Percentiles rank a stretch among this genome's conserved stretches.
Conservation (phyloP, 2,888 invertebrate genomes). For the Teleogryllus oceanicus region DNA sequence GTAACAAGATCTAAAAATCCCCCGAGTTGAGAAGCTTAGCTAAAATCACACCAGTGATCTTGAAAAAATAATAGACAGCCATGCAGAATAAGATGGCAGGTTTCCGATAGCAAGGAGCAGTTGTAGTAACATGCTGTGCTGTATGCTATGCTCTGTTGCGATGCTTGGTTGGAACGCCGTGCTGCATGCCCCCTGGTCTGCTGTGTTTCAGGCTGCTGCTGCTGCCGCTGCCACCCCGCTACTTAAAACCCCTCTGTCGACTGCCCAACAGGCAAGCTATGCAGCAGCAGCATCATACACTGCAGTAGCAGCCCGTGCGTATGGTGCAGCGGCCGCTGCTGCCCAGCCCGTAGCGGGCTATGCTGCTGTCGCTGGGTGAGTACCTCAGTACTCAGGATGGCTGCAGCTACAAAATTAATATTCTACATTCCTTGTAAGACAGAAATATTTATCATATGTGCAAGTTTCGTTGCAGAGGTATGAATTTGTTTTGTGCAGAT, state of each 20-base stretch:
- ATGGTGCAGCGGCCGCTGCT: conserved; percentile 70
- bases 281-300: conserved; percentile 85
- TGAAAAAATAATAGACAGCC: too few species aligned
- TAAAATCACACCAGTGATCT: too few species aligned
- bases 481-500: too few species aligned
- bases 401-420: too few species aligned
- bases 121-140: conserved; percentile 7
- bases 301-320: conserved; percentile 79
- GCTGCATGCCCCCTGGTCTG: neutral
- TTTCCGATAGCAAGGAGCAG: neutral
- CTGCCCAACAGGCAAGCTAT: conserved; percentile 82
- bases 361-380: conserved; percentile 67
- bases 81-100: too few species aligned
- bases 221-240: conserved; percentile 74
- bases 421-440: too few species aligned
- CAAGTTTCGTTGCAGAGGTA: too few species aligned
- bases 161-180: neutral
- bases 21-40: too few species aligned
- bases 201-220: conserved; percentile 55
- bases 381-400: conserved; percentile 32
- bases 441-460: too few species aligned
- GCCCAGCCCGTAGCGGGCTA: conserved; percentile 70
- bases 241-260: conserved; percentile 77
- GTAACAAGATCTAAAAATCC: too few species aligned
- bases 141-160: neutral